Conservation (phyloP, 2,888 invertebrate species). For the Seira musarum region DNA sequence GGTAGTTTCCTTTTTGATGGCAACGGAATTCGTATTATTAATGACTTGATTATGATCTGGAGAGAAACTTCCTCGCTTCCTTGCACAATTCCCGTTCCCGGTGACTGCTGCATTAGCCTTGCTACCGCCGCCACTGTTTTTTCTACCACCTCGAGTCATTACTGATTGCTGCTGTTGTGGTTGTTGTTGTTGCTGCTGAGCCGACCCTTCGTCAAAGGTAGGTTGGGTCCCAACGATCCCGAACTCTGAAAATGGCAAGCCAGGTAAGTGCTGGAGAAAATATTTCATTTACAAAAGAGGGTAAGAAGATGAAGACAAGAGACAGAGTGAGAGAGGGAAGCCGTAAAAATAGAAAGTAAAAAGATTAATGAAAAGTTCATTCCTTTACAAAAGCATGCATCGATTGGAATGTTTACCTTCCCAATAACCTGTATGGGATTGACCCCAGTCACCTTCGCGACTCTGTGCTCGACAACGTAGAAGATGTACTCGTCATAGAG, state of each 20-base stretch:
- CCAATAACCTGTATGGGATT: constrained; percentile 97
- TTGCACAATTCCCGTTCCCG: neutral
- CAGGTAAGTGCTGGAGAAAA: constrained; percentile 27
- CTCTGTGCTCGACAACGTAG: constrained; percentile 97
- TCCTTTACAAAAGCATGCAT: too few species aligned
- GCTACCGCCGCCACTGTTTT: neutral
- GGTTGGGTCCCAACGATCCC: neutral
- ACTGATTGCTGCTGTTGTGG: neutral
- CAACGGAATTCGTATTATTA: too few species aligned
- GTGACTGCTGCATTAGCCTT: neutral
- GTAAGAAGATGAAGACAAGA: constrained; percentile 2
- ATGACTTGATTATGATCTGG: neutral
- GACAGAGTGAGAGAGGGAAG: neutral
- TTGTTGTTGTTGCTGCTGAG: constrained; percentile 5
- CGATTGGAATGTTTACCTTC: too few species aligned
- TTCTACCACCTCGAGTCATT: neutral
- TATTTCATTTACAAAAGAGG: neutral
- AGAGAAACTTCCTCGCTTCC: neutral
- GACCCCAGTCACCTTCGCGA: constrained; percentile 90
- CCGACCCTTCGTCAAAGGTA: neutral
- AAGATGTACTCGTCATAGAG: constrained; percentile 99
- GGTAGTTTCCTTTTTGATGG: neutral
- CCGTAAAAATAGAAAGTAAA: neutral
- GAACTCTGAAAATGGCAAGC: constrained; percentile 29
- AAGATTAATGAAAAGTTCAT: neutral